A percentile compares a stretch with the other conserved stretches of the same genome.
Conservation (phyloP, 53 echinoderm and acorn worm genomes). For the Patiria pectinifera region DNA sequence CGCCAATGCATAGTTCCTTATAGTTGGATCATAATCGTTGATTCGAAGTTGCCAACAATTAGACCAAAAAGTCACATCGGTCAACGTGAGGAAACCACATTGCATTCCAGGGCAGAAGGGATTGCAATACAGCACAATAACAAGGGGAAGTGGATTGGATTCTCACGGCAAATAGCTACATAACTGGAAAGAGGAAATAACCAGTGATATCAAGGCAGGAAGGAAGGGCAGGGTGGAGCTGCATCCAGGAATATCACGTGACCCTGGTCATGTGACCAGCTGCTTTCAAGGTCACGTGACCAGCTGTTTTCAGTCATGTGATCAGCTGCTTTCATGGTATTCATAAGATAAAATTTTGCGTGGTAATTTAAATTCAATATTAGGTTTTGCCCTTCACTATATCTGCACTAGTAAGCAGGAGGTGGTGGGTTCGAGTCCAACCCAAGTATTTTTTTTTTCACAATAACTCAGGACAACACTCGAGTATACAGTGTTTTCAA, state of each 20-base stretch:
- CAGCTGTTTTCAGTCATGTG: neutral
- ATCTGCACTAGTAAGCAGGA: too few relatives aligned
- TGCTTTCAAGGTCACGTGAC: neutral
- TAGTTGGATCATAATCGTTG: too few relatives aligned
- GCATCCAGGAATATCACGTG: neutral
- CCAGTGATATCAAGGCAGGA: neutral
- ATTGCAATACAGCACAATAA: neutral
- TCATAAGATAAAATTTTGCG: neutral
- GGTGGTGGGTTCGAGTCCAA: too few relatives aligned
- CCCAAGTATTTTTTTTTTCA: too few relatives aligned
- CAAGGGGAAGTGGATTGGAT: neutral
- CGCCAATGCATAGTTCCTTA: too few relatives aligned
- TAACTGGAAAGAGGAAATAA: conserved; percentile 18
- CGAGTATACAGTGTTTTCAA: too few relatives aligned
- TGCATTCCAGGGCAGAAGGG: neutral
- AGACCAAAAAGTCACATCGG: neutral
- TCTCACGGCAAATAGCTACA: neutral
- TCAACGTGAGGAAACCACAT: neutral
- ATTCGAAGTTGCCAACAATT: too few relatives aligned
- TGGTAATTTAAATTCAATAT: too few relatives aligned
- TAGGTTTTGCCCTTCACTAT: too few relatives aligned
- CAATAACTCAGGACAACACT: too few relatives aligned
- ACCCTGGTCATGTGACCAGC: neutral
- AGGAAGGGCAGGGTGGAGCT: conserved; percentile 37
- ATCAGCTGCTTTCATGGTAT: neutral